Percentiles rank a stretch among this genome's conserved stretches.
Evolutionary conservation across 2,797 vertebrate genomes (phyloP).

Genomic region (Crax fasciolata): DNA sequence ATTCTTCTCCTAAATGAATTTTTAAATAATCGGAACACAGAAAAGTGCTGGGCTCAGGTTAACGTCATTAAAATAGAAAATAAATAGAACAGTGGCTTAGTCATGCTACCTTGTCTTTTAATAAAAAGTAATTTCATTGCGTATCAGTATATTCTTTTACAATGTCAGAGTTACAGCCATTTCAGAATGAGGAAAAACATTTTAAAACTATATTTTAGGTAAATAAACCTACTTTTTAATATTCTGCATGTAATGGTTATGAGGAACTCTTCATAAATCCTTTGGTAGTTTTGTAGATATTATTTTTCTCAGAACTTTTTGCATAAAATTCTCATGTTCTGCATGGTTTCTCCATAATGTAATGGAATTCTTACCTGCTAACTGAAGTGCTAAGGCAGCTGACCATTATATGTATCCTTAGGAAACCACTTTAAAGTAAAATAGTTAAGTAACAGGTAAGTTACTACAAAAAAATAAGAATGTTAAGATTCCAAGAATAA

Average conservation of each 20-base stretch:
- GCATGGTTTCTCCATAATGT: slow-evolving; percentile 16
- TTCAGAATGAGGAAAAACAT: not conserved
- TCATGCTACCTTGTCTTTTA: not conserved
- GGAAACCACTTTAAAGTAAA: not conserved
- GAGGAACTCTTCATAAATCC: slow-evolving; percentile 28
- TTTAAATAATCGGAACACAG: not conserved
- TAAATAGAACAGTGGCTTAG: not conserved
- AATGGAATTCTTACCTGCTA: not conserved
- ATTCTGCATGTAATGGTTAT: not conserved
- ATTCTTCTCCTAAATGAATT: not conserved
- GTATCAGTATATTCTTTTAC: not conserved
- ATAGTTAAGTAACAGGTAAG: not conserved
- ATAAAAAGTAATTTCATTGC: not conserved
- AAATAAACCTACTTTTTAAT: not conserved
- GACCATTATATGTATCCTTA: not conserved
- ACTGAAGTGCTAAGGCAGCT: not conserved
- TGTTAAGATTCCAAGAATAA: not conserved
- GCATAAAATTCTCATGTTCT: slow-evolving; percentile 30
- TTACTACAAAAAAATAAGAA: not conserved
- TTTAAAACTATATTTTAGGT: not conserved
- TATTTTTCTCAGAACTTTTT: not conserved
- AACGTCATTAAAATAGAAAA: not conserved
- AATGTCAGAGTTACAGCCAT: not conserved
- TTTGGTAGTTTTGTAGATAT: slow-evolving; percentile 4
- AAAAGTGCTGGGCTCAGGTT: not conserved